Conservation (phyloP, 2,797 vertebrate genomes). For the Mallotus villosus region DNA sequence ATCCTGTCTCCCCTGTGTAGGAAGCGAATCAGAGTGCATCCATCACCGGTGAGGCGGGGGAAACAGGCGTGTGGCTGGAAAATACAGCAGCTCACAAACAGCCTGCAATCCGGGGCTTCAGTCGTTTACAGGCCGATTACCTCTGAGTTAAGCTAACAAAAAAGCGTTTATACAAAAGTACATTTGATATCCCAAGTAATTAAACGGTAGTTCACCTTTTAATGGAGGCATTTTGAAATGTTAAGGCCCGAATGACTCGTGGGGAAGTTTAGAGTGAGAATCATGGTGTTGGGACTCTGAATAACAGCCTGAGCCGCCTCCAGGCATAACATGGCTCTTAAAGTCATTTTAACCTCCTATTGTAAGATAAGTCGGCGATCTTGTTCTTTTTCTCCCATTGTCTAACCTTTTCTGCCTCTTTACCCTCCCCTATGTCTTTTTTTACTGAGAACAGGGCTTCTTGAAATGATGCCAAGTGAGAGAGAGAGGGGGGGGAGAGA, state of each 20-base stretch:
- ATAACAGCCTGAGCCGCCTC: not conserved
- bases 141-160: constrained; percentile 44
- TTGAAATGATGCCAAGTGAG: constrained; percentile 46
- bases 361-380: not conserved
- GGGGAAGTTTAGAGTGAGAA: constrained; percentile 3
- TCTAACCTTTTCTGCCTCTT: constrained; percentile 6
- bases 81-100: not conserved
- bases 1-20: constrained; percentile 5
- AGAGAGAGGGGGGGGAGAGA: constrained; percentile 19
- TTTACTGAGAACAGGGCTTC: constrained; percentile 40
- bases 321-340: not conserved
- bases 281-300: not conserved
- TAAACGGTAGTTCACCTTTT: constrained; percentile 40
- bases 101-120: constrained; percentile 12
- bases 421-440: constrained; percentile 35
- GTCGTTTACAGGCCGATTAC: constrained; percentile 30
- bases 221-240: constrained; percentile 39
- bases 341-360: not conserved
- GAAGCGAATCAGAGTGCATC: constrained; percentile 15
- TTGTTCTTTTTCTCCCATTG: not conserved
- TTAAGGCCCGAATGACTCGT: constrained; percentile 13
- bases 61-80: not conserved
- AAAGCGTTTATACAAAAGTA: constrained; percentile 42
- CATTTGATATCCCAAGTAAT: constrained; percentile 39
- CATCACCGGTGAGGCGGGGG: constrained; percentile 2